Evolutionary conservation across 2,797 vertebrate species (phyloP).

Genomic region (Catharus ustulatus): DNA sequence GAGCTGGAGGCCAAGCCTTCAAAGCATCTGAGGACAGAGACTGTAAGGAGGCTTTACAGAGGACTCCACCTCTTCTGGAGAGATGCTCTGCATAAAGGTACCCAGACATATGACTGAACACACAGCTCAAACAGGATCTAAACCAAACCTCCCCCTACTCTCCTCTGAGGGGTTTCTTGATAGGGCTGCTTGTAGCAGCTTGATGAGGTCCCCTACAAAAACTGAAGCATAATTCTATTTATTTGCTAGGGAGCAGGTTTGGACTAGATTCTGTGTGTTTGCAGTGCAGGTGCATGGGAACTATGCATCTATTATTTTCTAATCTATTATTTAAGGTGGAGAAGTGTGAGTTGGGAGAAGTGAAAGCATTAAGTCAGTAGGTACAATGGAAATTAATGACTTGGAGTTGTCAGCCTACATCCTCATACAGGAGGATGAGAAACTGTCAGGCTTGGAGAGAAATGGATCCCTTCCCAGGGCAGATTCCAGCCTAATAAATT

Average conservation of each 20-base stretch:
- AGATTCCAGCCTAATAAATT: neutral
- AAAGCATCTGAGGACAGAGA: neutral
- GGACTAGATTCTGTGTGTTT: neutral
- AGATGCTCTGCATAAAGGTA: neutral
- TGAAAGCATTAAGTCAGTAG: neutral
- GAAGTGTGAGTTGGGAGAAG: neutral
- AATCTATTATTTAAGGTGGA: neutral
- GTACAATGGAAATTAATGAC: neutral
- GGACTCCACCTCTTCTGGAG: neutral
- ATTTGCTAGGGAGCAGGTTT: neutral
- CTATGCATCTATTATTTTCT: neutral
- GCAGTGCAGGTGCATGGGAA: neutral
- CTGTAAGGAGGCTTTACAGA: neutral
- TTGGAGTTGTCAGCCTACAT: neutral
- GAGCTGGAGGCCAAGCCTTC: neutral
- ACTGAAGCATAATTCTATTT: neutral
- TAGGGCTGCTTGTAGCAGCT: neutral
- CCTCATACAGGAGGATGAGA: neutral
- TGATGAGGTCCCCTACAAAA: neutral
- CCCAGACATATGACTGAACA: neutral
- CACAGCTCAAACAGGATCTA: neutral
- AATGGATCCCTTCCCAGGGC: neutral
- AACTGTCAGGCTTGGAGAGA: constrained; percentile 7
- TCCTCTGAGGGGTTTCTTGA: neutral
- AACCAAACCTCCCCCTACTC: neutral